Percentiles rank a stretch among this genome's conserved stretches.
phyloP scores from a whole-genome alignment of 2,888 invertebrate species.

The Epinotia nisella region DNA sequence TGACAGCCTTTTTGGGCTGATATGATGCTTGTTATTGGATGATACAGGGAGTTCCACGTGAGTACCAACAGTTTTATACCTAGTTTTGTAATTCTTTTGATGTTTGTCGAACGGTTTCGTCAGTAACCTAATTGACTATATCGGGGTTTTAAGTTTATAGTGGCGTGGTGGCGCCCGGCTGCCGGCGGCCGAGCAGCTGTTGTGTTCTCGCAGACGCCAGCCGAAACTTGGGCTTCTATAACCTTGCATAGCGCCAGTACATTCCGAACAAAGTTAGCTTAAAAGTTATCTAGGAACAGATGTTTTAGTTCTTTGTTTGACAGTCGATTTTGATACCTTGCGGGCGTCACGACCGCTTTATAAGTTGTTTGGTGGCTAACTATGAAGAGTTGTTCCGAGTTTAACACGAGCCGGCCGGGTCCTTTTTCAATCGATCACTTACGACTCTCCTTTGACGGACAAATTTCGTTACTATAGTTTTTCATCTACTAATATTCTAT shows the following conservation, averaged over 20 bases:
- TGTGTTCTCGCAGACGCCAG: conserved; percentile 52
- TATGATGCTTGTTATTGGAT: conserved; percentile 80
- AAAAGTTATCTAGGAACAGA: conserved; percentile 43
- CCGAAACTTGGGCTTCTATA: conserved; percentile 6
- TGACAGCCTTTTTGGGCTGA: conserved; percentile 78
- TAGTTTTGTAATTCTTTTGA: conserved; percentile 50
- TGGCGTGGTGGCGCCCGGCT: conserved; percentile 59
- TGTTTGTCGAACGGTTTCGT: conserved; percentile 60
- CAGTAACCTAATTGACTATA: conserved; percentile 77
- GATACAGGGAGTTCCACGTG: conserved; percentile 77
- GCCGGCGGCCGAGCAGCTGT: conserved; percentile 60
- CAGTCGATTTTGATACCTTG: conserved; percentile 24
- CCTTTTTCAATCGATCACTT: conserved; percentile 27
- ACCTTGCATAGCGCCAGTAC: conserved; percentile 13
- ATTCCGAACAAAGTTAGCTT: conserved; percentile 27
- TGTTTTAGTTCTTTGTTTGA: conserved; percentile 44
- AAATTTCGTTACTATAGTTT: not conserved
- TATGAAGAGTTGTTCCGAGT: conserved; percentile 14
- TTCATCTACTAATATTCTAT: conserved; percentile 14
- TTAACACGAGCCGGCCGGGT: conserved; percentile 2
- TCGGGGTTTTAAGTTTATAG: conserved; percentile 60
- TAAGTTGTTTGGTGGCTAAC: not conserved
- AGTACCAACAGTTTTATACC: conserved; percentile 62
- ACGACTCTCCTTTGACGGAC: conserved; percentile 8
- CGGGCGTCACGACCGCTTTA: conserved; percentile 10